A percentile compares a stretch with the other conserved stretches of the same genome.
phyloP scores from a whole-genome alignment of 2,888 invertebrate species.

The Drosophila mayaguana region DNA sequence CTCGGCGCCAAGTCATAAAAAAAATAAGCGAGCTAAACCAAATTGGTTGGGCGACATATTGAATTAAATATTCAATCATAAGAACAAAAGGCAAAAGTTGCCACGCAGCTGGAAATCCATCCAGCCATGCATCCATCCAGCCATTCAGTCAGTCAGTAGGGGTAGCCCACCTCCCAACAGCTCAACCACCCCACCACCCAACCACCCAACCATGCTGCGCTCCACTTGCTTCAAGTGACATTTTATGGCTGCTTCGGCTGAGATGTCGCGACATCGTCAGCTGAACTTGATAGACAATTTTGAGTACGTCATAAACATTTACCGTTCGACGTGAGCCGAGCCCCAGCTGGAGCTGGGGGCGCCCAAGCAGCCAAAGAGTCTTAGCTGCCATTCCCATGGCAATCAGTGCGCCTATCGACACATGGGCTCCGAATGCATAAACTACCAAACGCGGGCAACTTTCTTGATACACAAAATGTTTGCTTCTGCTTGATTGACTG shows the following conservation, averaged over 20 bases:
- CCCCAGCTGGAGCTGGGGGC: conserved; percentile 5
- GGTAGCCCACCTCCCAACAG: too few species aligned
- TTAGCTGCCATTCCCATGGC: conserved; percentile 16
- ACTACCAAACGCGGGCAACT: conserved; percentile 35
- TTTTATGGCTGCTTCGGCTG: conserved; percentile 61
- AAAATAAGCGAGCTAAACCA: conserved; percentile 42
- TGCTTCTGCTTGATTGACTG: conserved; percentile 1
- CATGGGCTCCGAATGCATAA: conserved; percentile 51
- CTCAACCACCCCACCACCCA: neutral
- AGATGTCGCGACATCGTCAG: conserved; percentile 58
- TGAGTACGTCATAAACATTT: conserved; percentile 79
- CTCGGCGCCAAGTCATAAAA: conserved; percentile 47
- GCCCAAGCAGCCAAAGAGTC: neutral
- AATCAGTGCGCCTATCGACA: conserved; percentile 28
- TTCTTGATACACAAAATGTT: neutral
- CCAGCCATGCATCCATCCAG: neutral
- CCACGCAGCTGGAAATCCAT: conserved; percentile 39
- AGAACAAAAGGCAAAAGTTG: conserved; percentile 65
- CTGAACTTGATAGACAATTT: conserved; percentile 81
- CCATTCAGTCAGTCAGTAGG: neutral
- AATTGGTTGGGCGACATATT: conserved; percentile 70
- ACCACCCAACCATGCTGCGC: conserved; percentile 1
- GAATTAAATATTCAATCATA: conserved; percentile 79
- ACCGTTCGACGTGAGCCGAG: conserved; percentile 73
- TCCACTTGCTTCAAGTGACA: conserved; percentile 54